Evolutionary conservation across 2,113 vertebrate species (phyloP).

Genomic region (Ailuropoda melanoleuca): DNA sequence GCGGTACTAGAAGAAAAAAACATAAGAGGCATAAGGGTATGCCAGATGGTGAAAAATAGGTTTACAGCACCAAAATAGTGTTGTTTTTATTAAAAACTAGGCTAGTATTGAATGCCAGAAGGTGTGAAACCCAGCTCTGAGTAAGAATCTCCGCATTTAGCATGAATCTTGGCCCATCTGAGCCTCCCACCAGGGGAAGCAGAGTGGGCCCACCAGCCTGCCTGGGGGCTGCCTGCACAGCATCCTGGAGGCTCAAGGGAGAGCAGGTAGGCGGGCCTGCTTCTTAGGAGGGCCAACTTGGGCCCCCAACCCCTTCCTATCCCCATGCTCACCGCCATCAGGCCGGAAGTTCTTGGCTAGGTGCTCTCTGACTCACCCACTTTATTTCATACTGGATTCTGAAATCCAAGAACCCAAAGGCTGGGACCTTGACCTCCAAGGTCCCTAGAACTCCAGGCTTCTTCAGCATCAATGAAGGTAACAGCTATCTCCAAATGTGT

Average conservation of each 20-base stretch:
- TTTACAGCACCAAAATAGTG: constrained; percentile 48
- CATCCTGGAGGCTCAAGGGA: not conserved
- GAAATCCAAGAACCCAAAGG: not conserved
- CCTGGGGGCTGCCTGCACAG: not conserved
- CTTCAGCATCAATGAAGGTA: not conserved
- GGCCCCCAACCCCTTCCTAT: not conserved
- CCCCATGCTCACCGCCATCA: not conserved
- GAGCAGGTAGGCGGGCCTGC: not conserved
- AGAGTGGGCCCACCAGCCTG: not conserved
- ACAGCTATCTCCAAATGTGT: not conserved
- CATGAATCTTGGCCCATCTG: not conserved
- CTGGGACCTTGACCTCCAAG: not conserved
- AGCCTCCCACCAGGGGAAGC: not conserved
- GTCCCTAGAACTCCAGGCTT: not conserved
- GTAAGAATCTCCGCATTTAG: constrained; percentile 42
- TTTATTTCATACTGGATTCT: not conserved
- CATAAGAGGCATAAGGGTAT: constrained; percentile 42
- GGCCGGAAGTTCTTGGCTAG: not conserved
- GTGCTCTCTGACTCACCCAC: not conserved
- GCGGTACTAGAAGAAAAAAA: constrained; percentile 49
- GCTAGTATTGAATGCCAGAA: constrained; percentile 56
- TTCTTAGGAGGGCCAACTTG: not conserved
- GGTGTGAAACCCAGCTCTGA: constrained; percentile 48
- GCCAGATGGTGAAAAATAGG: constrained; percentile 72
- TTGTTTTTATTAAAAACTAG: constrained; percentile 58